Percentiles rank a stretch among this genome's conserved stretches.
Evolutionary conservation across 2,113 vertebrate species (phyloP).

Genomic region (Psophia crepitans): DNA sequence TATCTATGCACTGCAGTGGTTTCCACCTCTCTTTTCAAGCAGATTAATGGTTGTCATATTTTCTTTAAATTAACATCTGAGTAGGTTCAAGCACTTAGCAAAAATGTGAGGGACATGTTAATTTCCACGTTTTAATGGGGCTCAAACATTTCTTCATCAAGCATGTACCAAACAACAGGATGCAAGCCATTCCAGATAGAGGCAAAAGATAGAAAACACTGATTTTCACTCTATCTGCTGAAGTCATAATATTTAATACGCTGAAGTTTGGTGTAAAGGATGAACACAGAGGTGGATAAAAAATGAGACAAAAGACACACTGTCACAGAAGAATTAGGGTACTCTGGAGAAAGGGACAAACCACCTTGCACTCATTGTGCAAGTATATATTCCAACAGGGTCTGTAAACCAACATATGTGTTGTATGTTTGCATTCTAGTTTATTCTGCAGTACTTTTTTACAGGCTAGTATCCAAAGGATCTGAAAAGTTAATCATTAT

Average conservation of each 20-base stretch:
- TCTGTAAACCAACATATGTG: background rate
- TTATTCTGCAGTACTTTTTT: background rate
- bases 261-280: background rate
- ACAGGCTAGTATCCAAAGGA: background rate
- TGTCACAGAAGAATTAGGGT: background rate
- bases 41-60: background rate
- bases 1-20: background rate
- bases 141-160: background rate
- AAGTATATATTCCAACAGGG: background rate
- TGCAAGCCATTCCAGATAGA: background rate
- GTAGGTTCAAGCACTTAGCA: background rate
- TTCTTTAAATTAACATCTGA: background rate
- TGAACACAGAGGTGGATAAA: background rate
- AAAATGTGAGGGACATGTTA: background rate
- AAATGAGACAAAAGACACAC: background rate
- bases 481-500: background rate
- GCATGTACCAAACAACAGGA: background rate
- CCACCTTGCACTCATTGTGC: background rate
- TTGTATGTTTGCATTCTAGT: background rate
- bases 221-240: background rate
- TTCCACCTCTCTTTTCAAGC: constrained; percentile 14
- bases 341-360: background rate
- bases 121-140: background rate
- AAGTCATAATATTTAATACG: background rate
- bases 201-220: background rate